Conservation (phyloP, 2,888 invertebrate genomes). For the Cephus runcator region DNA sequence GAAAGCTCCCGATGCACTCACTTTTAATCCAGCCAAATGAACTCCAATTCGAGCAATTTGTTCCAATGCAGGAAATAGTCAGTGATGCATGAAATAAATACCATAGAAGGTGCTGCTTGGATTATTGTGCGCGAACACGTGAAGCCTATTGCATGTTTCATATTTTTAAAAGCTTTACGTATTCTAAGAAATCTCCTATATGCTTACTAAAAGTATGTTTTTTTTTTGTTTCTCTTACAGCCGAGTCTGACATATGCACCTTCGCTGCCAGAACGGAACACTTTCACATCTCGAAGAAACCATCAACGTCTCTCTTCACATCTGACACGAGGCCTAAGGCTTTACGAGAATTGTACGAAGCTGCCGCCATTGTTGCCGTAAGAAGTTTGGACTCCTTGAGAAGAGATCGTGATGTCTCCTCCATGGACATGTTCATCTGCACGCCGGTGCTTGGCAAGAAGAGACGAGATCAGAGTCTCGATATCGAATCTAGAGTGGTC, state of each 20-base stretch:
- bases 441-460: slow-evolving; percentile 83
- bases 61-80: slow-evolving; percentile 22
- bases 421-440: slow-evolving; percentile 79
- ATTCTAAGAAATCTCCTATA: not conserved
- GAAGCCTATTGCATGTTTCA: not conserved
- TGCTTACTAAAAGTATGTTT: not conserved
- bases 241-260: slow-evolving; percentile 90
- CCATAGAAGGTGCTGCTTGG: not conserved
- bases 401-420: slow-evolving; percentile 73
- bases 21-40: slow-evolving; percentile 7
- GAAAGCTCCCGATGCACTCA: slow-evolving; percentile 10
- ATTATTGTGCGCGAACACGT: not conserved
- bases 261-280: slow-evolving; percentile 84
- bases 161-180: not conserved
- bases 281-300: slow-evolving; percentile 77
- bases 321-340: slow-evolving; percentile 79
- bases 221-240: slow-evolving; percentile 71
- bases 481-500: slow-evolving; percentile 90
- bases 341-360: slow-evolving; percentile 81
- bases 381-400: slow-evolving; percentile 76
- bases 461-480: slow-evolving; percentile 77
- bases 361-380: slow-evolving; percentile 77
- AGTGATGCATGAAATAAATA: slow-evolving; percentile 28
- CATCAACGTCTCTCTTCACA: slow-evolving; percentile 80
- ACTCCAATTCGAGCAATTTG: slow-evolving; percentile 12